Evolutionary conservation across 2,113 vertebrate genomes (phyloP).

Genomic region (Antennarius striatus): DNA sequence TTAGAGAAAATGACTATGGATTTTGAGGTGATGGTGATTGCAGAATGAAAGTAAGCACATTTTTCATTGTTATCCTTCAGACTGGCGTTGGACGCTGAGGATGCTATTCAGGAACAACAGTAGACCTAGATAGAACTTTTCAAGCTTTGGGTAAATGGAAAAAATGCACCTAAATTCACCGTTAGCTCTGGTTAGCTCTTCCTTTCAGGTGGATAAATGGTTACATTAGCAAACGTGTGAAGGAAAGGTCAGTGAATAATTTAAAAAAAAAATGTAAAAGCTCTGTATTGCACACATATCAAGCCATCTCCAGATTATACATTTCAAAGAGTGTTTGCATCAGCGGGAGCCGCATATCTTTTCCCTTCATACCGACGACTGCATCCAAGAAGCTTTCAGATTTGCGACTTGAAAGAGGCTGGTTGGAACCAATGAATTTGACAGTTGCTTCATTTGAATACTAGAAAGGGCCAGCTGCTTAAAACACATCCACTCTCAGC

Average conservation of each 20-base stretch:
- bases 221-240: slow-evolving; percentile 28
- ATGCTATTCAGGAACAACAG: slow-evolving; percentile 52
- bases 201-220: slow-evolving; percentile 32
- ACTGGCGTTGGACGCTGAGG: slow-evolving; percentile 42
- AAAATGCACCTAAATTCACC: slow-evolving; percentile 43
- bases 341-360: slow-evolving; percentile 18
- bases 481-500: slow-evolving; percentile 35
- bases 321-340: slow-evolving; percentile 44
- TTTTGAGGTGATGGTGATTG: slow-evolving; percentile 69
- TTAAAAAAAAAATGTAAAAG: too few relatives aligned
- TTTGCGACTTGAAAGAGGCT: slow-evolving; percentile 33
- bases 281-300: slow-evolving; percentile 13
- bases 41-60: slow-evolving; percentile 70
- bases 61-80: slow-evolving; percentile 76
- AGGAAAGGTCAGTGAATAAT: slow-evolving; percentile 44
- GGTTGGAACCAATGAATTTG: slow-evolving; percentile 28
- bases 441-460: slow-evolving; percentile 40
- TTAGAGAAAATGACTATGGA: slow-evolving; percentile 77
- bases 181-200: slow-evolving; percentile 39
- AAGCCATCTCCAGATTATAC: slow-evolving; percentile 30
- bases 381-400: slow-evolving; percentile 39
- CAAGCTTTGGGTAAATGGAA: slow-evolving; percentile 35
- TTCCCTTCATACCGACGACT: slow-evolving; percentile 6
- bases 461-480: slow-evolving; percentile 20
- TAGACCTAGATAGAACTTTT: slow-evolving; percentile 34